Conservation (phyloP, 2,797 vertebrate genomes). For the Phoebastria nigripes region DNA sequence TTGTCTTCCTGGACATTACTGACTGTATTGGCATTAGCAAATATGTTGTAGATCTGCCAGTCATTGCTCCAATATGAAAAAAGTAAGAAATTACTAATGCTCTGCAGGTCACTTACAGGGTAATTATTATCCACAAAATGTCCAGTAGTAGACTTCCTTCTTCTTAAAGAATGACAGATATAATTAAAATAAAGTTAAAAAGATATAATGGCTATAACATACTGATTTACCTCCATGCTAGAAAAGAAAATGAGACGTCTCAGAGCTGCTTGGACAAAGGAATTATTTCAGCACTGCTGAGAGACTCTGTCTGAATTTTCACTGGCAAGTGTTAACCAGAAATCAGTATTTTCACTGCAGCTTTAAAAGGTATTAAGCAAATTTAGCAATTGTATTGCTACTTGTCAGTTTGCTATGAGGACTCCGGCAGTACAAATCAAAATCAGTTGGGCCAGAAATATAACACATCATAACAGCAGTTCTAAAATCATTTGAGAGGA, state of each 20-base stretch:
- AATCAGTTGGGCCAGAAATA: not conserved
- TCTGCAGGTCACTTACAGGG: not conserved
- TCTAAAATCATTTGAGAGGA: not conserved
- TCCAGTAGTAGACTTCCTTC: not conserved
- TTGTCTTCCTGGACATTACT: not conserved
- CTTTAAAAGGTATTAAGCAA: not conserved
- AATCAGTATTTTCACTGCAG: not conserved
- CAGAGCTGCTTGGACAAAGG: not conserved
- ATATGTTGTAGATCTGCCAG: not conserved
- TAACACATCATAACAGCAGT: not conserved
- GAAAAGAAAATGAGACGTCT: not conserved
- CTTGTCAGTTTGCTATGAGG: not conserved
- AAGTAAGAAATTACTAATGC: not conserved
- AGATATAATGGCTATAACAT: not conserved
- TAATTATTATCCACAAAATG: not conserved
- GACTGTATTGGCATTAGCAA: not conserved
- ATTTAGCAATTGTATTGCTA: not conserved
- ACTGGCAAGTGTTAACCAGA: not conserved
- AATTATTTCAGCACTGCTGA: not conserved
- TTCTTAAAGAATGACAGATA: not conserved
- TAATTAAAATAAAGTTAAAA: not conserved
- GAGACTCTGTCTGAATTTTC: not conserved
- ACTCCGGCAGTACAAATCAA: not conserved
- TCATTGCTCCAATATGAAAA: not conserved
- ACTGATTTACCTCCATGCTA: not conserved